These are phyloP conservation scores for Cotesia congregata DNA, from an alignment of 2,888 invertebrate species.

Conservation along the genomic window DNA sequence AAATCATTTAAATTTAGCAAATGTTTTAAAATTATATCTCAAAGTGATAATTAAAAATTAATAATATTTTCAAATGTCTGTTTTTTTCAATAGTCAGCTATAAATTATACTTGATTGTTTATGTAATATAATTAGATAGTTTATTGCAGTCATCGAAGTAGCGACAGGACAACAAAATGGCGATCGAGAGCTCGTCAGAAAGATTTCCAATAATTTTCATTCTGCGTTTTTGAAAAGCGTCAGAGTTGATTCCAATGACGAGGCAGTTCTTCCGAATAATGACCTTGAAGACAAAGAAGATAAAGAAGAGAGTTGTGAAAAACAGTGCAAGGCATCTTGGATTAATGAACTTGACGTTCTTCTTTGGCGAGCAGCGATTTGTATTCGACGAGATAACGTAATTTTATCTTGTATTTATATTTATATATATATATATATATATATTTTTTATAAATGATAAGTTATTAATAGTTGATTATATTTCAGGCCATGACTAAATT, in stretches of 20 bases:
- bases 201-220: slow-evolving; percentile 41
- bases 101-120: too few species aligned
- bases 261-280: slow-evolving; percentile 9
- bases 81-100: too few species aligned
- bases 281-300: background rate
- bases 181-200: slow-evolving; percentile 66
- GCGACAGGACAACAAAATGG: slow-evolving; percentile 74
- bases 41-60: too few species aligned
- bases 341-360: slow-evolving; percentile 65
- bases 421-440: too few species aligned
- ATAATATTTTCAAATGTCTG: too few species aligned
- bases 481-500: slow-evolving; percentile 70
- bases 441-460: background rate
- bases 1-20: background rate
- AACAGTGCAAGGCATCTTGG: background rate
- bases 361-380: slow-evolving; percentile 70
- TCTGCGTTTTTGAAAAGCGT: background rate
- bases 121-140: background rate
- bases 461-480: slow-evolving; percentile 17
- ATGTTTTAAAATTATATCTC: too few species aligned
- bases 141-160: slow-evolving; percentile 75
- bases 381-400: slow-evolving; percentile 70
- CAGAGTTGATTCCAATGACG: background rate
- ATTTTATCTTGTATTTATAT: slow-evolving; percentile 32
- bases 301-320: background rate